Evolutionary conservation across 2,888 invertebrate genomes (phyloP), one percentile per base, ranked within the genome.

Genomic region (Carcina quercana): DNA sequence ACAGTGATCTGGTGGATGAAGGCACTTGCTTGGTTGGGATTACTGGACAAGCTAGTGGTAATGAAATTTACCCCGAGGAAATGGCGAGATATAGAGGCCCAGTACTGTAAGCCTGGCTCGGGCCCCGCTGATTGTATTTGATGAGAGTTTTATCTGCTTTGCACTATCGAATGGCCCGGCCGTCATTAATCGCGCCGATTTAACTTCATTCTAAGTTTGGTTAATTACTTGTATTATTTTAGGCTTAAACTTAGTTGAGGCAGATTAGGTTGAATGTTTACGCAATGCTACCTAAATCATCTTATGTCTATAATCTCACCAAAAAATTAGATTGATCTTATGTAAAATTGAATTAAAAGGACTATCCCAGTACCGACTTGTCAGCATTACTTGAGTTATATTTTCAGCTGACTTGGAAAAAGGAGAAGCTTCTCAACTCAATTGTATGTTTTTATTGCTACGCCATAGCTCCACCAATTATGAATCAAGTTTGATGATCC

Each of bases 141-240:
- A 80, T 76, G 74, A 71, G 71, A 74, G 66, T 79, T 79, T 78
- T 75, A 79, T 80, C 76, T 74, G 68, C 75, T 76, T 65, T 54
- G 57, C 64, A 60, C 65, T 64, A 69, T 70, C 63, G 50, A 44
- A 43, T 56, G 56, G 34, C 33, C 24, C 58, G 59, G 69, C 70
- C 62, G 58, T 58, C 55, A 54, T 48, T 64, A 63, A 68, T 70
- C 59, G 56, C 48, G 45, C 46, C 56, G 57, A 67, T 69, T 67
- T 59, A 71, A 73, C 62, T 72, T 69, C 57, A 55, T 56, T 59
- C 49, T 47, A 53, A 50, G 56, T 56, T 41, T 56, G 55, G 57
- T 63, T 64, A 67, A 74, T 71, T 67, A 55, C 58, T 51, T 47
- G 41, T 59, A 53, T 61, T 63, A 59, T 59, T 63, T 59, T 43